Evolutionary conservation across 2,113 vertebrate genomes (phyloP), one percentile per base, ranked within the genome.

Genomic region (Gymnobelideus leadbeateri): DNA sequence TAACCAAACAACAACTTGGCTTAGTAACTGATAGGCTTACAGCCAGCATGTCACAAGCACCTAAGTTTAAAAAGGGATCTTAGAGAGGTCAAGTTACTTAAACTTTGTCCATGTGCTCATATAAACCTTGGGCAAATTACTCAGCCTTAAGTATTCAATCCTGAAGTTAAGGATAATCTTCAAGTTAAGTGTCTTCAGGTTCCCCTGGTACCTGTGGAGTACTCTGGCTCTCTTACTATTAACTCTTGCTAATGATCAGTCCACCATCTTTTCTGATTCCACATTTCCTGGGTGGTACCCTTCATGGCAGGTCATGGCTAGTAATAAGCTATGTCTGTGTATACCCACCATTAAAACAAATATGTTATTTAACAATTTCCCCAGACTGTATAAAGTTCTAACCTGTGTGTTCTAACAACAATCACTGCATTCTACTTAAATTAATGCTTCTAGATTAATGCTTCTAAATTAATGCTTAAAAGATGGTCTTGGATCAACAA

Each of bases 361-460:
- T 55, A 57, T 9, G 0, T 51, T 46, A 37, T 90, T 96, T 89
- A 92, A 52, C 96, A 96, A 77, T 89, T 95, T 96, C 93, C 90
- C 53, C 46, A 89, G 14, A 92, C 95, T 55, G 77, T 9, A 92
- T 4, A 91, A 24, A 95, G 96, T 94, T 93, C 94, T 16, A 96
- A 94, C 0, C 51, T 92, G 68, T 84, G 16, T 3, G 50, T n/a
- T 94, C 52, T 94, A 37, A 37, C 26, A 57, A 57, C 28, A 68
- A 6, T 68, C 61, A 68, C 10, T 68, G 57, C 12, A 68, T 68
- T 68, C 31, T 37, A 31, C 3, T 37, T 68, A 14, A 68, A 68
- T 37, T 68, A 37, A 68, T 68, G 61, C 14, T 68, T 68, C 61
- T 16, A 16, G 31, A 68, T 37, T 68, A 37, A 68, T 68, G 61